A percentile compares a stretch with the other conserved stretches of the same genome.
Evolutionary conservation across 53 echinoderm and acorn worm genomes (phyloP).

Genomic region (Echinarachnius parma): DNA sequence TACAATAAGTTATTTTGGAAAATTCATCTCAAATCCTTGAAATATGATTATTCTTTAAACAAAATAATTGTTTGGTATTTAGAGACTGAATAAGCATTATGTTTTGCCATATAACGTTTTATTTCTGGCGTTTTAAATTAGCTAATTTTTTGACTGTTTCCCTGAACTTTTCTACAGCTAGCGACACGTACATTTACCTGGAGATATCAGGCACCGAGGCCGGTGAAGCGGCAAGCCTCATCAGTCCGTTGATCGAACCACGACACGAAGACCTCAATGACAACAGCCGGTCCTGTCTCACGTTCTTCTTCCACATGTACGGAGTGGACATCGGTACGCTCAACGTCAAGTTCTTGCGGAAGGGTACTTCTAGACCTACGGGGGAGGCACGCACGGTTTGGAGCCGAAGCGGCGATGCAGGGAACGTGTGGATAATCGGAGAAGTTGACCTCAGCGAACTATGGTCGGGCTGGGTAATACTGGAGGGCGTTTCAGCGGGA

Average conservation of each 20-base stretch:
- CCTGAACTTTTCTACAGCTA: background rate
- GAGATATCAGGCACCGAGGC: background rate
- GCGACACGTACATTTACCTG: conserved; percentile 7
- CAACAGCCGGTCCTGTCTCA: background rate
- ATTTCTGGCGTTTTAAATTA: too few relatives aligned
- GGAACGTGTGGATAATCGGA: conserved; percentile 8
- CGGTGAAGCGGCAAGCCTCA: background rate
- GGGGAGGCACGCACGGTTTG: background rate
- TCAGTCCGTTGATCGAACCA: background rate
- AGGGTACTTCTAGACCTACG: too few relatives aligned
- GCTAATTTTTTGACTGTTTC: too few relatives aligned
- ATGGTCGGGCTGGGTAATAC: background rate
- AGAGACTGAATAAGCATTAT: too few relatives aligned
- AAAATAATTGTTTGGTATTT: too few relatives aligned
- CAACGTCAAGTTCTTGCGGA: background rate
- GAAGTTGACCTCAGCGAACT: conserved; percentile 9
- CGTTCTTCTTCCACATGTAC: conserved; percentile 19
- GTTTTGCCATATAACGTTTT: too few relatives aligned
- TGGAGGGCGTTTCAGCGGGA: background rate
- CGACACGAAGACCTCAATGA: background rate
- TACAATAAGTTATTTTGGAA: too few relatives aligned
- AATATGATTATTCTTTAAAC: too few relatives aligned
- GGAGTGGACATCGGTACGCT: background rate
- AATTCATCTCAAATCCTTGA: too few relatives aligned
- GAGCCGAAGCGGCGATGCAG: background rate